phyloP scores from a whole-genome alignment of 2,888 invertebrate genomes.

The Ellobium chinense region DNA sequence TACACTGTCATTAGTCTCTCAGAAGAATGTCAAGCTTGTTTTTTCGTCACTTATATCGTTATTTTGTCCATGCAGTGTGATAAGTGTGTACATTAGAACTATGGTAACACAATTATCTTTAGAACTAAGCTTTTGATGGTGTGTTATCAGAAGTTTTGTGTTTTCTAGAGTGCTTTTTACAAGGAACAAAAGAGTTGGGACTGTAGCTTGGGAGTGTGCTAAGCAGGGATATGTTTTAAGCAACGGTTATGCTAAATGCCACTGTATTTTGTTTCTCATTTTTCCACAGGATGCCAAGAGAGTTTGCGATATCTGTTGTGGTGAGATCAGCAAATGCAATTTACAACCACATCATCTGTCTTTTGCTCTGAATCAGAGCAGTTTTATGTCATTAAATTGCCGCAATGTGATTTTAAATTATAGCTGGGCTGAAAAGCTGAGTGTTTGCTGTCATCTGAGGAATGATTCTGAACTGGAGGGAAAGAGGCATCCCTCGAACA shows the following conservation, averaged over 20 bases:
- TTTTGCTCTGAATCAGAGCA: slow-evolving; percentile 12
- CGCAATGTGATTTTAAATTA: slow-evolving; percentile 23
- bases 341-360: not conserved
- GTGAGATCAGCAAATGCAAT: not conserved
- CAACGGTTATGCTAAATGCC: not conserved
- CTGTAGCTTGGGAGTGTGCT: too few species aligned
- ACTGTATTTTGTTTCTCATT: not conserved
- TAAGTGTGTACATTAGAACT: too few species aligned
- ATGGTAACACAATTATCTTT: too few species aligned
- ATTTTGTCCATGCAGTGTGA: too few species aligned
- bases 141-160: too few species aligned
- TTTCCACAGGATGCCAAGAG: slow-evolving; percentile 8
- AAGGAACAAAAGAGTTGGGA: too few species aligned
- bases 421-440: slow-evolving; percentile 4
- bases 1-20: too few species aligned
- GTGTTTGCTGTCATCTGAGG: slow-evolving; percentile 26
- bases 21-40: too few species aligned
- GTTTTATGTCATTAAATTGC: slow-evolving; percentile 16
- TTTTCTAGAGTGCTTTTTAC: too few species aligned
- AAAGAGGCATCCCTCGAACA: not conserved
- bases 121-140: too few species aligned
- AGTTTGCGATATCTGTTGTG: slow-evolving; percentile 33
- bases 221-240: too few species aligned
- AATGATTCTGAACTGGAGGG: not conserved
- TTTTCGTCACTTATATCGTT: too few species aligned